Base-by-base conservation (phyloP, 2,797 vertebrate genomes). In the Manis javanica region DNA sequence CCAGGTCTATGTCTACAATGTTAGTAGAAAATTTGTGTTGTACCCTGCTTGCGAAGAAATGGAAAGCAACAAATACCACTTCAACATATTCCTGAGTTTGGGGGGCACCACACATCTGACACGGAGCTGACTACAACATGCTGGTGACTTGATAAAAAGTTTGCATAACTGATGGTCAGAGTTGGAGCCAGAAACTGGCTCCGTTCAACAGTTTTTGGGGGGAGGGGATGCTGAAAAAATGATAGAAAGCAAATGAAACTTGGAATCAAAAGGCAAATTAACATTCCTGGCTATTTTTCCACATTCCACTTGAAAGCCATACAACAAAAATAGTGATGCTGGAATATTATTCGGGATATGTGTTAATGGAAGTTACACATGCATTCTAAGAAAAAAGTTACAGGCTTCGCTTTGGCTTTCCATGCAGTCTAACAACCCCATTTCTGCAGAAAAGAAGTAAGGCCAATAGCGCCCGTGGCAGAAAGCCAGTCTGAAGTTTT, bases 141-240 rank as follows among this genome's bases (percentile, higher is more conserved):
- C 51, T 77, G 49, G 57, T 85, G 64, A 96, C 68, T 90, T 53
- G 66, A 78, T 57, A 7, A 85, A 94, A 94, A 77, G 24, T 18
- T 24, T 39, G 63, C 4, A 23, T 23, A 75, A 94, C 5, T 46
- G 83, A 87, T 74, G 19, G 53, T 89, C 39, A 15, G 21, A 86
- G 15, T 82, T 57, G 46, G 11, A 94, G 46, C 24, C 39, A 93
- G 39, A 68, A 92, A 59, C 23, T 96, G 92, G 34, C 14, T 42
- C 77, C 68, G 90, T 34, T 91, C 59, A 95, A 74, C 31, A 93
- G 5, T 16, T 59, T 74, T 89, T 95, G 29, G 42, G 26, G 69
- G 79, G 53, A 85, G 49, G 92, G 42, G 83, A 66, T 96, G 79
- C n/a, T 97, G 92, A 69, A 95, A 95, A 96, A 97, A 83, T 37